These are phyloP conservation scores for Halcyon smyrnensis DNA, from an alignment of 2,797 vertebrate species.

Conservation along the genomic window DNA sequence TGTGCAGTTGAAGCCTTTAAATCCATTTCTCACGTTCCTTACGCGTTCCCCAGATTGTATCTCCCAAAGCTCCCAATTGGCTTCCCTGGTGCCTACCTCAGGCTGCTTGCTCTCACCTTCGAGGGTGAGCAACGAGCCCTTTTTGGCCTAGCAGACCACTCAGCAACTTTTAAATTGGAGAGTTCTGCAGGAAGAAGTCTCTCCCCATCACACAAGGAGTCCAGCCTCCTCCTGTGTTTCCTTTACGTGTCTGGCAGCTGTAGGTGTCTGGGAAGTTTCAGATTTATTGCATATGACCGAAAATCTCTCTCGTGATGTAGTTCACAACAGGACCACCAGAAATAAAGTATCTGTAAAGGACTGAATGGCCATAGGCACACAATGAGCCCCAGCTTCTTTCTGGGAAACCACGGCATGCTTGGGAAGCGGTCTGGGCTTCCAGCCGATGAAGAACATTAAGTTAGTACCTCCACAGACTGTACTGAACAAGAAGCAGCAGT, in stretches of 20 bases:
- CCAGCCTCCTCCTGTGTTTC: not conserved
- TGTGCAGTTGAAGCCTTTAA: not conserved
- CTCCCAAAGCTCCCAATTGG: not conserved
- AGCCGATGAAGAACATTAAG: not conserved
- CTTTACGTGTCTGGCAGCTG: not conserved
- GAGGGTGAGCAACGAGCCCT: not conserved
- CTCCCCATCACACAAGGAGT: not conserved
- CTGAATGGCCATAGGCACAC: not conserved
- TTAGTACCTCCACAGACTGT: not conserved
- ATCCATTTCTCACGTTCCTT: not conserved
- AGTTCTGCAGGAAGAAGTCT: not conserved
- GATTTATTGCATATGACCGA: not conserved
- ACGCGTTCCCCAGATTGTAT: not conserved
- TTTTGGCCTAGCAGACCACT: not conserved
- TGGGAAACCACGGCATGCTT: not conserved
- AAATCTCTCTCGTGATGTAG: not conserved
- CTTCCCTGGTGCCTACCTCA: not conserved
- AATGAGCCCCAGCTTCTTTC: not conserved
- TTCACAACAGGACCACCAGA: not conserved
- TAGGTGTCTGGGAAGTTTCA: not conserved
- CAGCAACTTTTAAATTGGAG: not conserved
- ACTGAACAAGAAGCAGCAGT: not conserved
- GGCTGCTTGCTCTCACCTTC: not conserved
- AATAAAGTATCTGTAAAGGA: not conserved
- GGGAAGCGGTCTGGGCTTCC: not conserved